A percentile compares a stretch with the other conserved stretches of the same genome.
Evolutionary conservation across 2,797 vertebrate genomes (phyloP).

Genomic region (Muscicapa comitata): DNA sequence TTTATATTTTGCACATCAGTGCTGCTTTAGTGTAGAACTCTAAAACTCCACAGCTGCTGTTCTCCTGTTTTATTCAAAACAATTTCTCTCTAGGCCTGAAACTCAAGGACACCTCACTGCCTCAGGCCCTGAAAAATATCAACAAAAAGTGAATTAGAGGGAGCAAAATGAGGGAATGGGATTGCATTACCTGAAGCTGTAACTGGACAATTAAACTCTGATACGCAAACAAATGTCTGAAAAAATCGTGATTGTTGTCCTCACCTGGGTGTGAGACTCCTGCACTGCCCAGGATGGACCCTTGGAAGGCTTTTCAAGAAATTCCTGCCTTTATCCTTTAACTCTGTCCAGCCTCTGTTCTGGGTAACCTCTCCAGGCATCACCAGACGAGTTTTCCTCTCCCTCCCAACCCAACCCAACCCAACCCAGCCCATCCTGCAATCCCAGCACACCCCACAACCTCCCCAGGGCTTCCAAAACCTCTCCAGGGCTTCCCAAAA

Average conservation of each 20-base stretch:
- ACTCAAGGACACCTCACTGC: background rate
- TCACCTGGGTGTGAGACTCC: background rate
- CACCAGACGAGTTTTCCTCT: rapidly evolving
- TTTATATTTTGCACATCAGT: background rate
- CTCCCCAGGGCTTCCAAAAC: background rate
- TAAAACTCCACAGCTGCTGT: too few relatives aligned
- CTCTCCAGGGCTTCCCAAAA: background rate
- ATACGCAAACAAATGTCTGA: background rate
- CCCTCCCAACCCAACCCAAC: background rate
- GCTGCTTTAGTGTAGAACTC: background rate
- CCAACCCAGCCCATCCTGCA: rapidly evolving
- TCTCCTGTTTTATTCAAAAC: background rate
- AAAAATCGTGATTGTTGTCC: background rate
- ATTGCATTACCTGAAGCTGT: background rate
- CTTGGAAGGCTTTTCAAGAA: background rate
- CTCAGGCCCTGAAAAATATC: background rate
- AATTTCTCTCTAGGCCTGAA: background rate
- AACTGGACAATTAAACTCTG: background rate
- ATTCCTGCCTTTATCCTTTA: background rate
- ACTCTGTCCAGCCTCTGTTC: background rate
- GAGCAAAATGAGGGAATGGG: too few relatives aligned
- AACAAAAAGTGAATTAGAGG: background rate
- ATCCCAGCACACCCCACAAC: rapidly evolving
- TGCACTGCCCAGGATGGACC: background rate
- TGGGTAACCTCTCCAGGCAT: background rate